Base-by-base conservation (phyloP, 2,888 invertebrate species). In the Ametastegia equiseti region DNA sequence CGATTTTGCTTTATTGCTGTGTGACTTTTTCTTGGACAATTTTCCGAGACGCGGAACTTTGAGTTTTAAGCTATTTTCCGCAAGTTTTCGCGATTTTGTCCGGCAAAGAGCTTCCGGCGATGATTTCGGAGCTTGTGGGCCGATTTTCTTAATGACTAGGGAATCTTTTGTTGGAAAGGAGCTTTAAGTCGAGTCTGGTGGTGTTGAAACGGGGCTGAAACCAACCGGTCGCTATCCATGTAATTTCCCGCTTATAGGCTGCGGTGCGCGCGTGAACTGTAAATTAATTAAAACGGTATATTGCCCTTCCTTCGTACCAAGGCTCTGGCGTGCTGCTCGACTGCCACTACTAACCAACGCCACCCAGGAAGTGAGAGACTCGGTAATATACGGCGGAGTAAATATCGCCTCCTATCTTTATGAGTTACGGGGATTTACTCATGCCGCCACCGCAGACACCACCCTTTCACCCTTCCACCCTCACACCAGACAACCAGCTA, bases 281-380 rank as follows among this genome's bases (percentile, higher is more conserved):
- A 75, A 75, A 75, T 75, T 75, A 75, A 75, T 75, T 75, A 75
- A 75, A 75, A 75, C 75, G 75, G 75, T 75, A 75, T 75, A 75
- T 75, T 75, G 75, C 54, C 19, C 33, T 33, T 36, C 19, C 33
- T 33, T 54, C 23, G 75, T 36, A 75, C 45, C 71, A 47, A 54
- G 75, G 50, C 33, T 36, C 54, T 54, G 75, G 75, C 75, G 75
- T 75, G 75, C 54, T 75, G 33, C 50, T 36, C 2, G n/a, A 9
- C 42, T 9, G 5, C 60, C 23, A 60, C 60, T 30, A 30, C 50
- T 36, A n/a, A 33, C 75, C 13, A 27, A 15, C 75, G 54, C 54
- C 19, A 15, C 30, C 19, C 75, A 54, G 75, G 50, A 54, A 54
- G 75, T 75, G 75, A 75, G 75, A 75, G 75, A 75, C 75, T 45